Evolutionary conservation across 1,140 invertebrate genomes (phyloP).

Genomic region (Temnothorax curvispinosus): DNA sequence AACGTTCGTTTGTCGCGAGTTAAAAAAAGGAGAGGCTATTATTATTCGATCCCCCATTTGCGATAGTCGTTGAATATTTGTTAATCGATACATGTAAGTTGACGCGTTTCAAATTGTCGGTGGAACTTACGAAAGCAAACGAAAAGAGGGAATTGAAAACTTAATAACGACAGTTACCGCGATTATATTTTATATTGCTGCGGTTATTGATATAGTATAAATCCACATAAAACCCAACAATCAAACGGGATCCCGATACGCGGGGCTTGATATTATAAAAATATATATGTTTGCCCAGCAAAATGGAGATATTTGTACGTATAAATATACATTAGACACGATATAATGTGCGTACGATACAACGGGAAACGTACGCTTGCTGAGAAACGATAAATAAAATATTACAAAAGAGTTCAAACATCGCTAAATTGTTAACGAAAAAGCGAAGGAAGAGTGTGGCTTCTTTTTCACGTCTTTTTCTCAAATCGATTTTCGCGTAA

Average conservation of each 20-base stretch:
- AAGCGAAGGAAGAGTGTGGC: not conserved
- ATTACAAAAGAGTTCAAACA: not conserved
- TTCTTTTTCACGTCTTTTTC: not conserved
- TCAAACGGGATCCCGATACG: slow-evolving; percentile 41
- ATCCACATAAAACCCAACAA: slow-evolving; percentile 58
- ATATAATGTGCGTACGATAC: slow-evolving; percentile 3
- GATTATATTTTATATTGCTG: slow-evolving; percentile 59
- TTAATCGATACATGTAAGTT: slow-evolving; percentile 55
- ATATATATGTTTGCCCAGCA: slow-evolving; percentile 25
- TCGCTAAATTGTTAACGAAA: not conserved
- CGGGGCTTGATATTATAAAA: slow-evolving; percentile 29
- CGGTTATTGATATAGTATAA: slow-evolving; percentile 57
- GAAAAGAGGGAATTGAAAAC: slow-evolving; percentile 56
- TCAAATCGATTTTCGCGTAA: not conserved
- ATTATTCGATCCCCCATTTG: slow-evolving; percentile 47
- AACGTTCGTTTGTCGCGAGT: slow-evolving; percentile 10
- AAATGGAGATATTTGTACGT: slow-evolving; percentile 45
- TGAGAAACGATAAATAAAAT: slow-evolving; percentile 14
- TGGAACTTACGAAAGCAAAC: slow-evolving; percentile 45
- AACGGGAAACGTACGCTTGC: not conserved
- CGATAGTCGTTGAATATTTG: slow-evolving; percentile 47
- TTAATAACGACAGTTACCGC: slow-evolving; percentile 35
- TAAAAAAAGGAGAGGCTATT: slow-evolving; percentile 18
- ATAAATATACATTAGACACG: slow-evolving; percentile 32
- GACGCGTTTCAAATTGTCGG: slow-evolving; percentile 44